Base-by-base conservation (phyloP, 1,140 invertebrate genomes). In the Brachionus calyciflorus region DNA sequence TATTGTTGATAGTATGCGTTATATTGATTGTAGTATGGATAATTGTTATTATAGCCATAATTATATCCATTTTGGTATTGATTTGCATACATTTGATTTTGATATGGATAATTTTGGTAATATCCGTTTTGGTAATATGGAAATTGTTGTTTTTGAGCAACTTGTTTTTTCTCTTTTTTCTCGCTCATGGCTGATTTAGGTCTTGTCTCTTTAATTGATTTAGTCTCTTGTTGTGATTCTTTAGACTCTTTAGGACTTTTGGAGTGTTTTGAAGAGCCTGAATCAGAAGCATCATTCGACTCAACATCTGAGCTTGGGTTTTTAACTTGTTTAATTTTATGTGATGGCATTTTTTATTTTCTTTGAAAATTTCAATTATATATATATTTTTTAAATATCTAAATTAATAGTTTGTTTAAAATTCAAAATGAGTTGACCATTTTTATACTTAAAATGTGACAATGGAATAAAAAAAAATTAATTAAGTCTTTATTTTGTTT, bases 131-230 rank as follows among this genome's bases (percentile, higher is more conserved):
- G 55, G 19, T 60, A 60, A 60, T 19, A 60, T 17, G 30, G n/a
- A 0, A 17, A 17, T 33, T 7, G 17, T 19, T 37, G 30, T 26
- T 19, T 60, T 60, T 0, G 33, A 40, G 33, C 33, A 3, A 37
- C 9, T 37, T 9, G 17, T 37, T 60, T 60, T 60, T 60, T 60
- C 6, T 60, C 17, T 60, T 40, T 60, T 60, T 60, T 60, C 19
- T 60, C 55, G 6, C 55, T 60, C 55, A 60, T 60, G 30, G 55
- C 55, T 60, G 55, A 60, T 37, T 60, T 60, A 17, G 55, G 55
- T 37, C 55, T 33, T 5, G 28, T 37, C 37, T 60, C 55, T 21
- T 60, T 60, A 0, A 17, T 33, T 60, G 55, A 37, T 28, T 60
- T 60, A 37, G 55, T 37, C 7, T 14, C 55, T 33, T 60, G 24